Conservation (phyloP, 2,888 invertebrate species). For the Patella depressa region DNA sequence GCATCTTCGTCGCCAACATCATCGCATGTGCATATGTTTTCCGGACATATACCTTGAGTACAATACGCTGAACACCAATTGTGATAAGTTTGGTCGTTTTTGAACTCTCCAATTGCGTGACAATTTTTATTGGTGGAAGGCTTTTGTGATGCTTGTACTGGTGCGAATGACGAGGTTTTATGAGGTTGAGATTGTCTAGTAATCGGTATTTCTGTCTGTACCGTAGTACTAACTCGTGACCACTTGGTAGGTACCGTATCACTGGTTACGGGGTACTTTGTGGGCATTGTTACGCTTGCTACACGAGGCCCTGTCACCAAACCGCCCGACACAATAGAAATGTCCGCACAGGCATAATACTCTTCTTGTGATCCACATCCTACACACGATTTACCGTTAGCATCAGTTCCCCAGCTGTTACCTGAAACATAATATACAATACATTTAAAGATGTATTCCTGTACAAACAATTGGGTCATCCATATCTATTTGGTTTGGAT, state of each 20-base stretch:
- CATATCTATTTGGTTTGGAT: too few species aligned
- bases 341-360: constrained; percentile 45
- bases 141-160: background rate
- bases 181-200: background rate
- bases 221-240: background rate
- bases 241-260: background rate
- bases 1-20: background rate
- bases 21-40: background rate
- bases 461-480: too few species aligned
- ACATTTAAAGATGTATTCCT: background rate
- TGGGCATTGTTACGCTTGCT: background rate
- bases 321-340: constrained; percentile 27
- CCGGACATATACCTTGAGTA: background rate
- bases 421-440: constrained; percentile 26
- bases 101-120: background rate
- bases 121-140: background rate
- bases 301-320: too few species aligned
- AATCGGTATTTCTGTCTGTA: background rate
- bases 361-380: constrained; percentile 48
- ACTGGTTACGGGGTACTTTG: background rate
- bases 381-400: constrained; percentile 41
- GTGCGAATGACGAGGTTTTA: background rate
- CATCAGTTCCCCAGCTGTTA: constrained; percentile 46
- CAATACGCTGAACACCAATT: background rate
- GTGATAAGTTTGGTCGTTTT: background rate